Evolutionary conservation across 2,113 vertebrate species (phyloP).

Genomic region (Arvicanthis niloticus): DNA sequence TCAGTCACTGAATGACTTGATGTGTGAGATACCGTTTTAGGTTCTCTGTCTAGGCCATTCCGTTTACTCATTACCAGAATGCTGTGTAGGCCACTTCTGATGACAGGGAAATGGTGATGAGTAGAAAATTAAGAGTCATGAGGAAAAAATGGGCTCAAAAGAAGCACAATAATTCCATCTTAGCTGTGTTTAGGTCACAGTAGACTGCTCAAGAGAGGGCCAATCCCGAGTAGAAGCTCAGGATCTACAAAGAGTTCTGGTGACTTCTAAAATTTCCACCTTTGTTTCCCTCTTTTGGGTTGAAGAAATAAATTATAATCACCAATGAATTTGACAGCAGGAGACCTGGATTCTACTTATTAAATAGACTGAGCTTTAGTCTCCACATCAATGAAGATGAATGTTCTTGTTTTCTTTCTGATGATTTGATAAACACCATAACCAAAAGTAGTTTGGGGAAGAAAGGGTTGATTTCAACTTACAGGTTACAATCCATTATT

Average conservation of each 20-base stretch:
- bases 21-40: not conserved
- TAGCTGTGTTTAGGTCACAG: constrained; percentile 5
- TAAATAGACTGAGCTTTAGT: constrained; percentile 58
- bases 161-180: constrained; percentile 54
- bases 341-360: constrained; percentile 49
- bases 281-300: not conserved
- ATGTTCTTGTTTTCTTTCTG: not conserved
- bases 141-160: constrained; percentile 65
- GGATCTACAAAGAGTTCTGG: not conserved
- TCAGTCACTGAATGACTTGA: constrained; percentile 51
- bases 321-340: constrained; percentile 34
- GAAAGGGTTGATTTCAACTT: not conserved
- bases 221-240: not conserved
- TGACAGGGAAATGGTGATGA: constrained; percentile 68
- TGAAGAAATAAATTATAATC: constrained; percentile 47
- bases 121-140: constrained; percentile 65
- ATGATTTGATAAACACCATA: not conserved
- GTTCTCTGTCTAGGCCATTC: not conserved
- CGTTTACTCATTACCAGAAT: constrained; percentile 73
- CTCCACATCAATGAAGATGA: constrained; percentile 14
- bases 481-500: not conserved
- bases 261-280: not conserved
- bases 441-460: not conserved
- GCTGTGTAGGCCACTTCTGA: constrained; percentile 52
- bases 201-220: not conserved